Percentiles rank a stretch among this genome's conserved stretches.
Conservation (phyloP, 2,113 vertebrate genomes). For the Oncorhynchus mykiss region DNA sequence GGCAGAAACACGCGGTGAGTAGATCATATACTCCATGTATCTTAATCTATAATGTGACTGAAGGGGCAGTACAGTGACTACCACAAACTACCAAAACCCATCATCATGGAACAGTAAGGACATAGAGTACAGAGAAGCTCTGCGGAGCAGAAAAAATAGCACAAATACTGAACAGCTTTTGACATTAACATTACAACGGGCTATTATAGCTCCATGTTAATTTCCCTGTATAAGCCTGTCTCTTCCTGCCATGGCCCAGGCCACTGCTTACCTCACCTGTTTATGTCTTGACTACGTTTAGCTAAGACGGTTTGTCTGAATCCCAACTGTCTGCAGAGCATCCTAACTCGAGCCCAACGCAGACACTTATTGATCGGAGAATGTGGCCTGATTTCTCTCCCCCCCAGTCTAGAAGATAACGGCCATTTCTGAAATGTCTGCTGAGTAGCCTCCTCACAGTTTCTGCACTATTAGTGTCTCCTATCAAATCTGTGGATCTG, state of each 20-base stretch:
- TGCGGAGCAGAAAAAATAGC: too few relatives aligned
- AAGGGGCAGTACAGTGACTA: not conserved
- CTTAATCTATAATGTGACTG: not conserved
- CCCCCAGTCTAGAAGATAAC: conserved; percentile 6
- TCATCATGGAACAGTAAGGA: not conserved
- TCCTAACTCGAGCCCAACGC: conserved; percentile 1
- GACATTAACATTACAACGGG: too few relatives aligned
- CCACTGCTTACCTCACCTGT: too few relatives aligned
- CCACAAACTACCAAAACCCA: not conserved
- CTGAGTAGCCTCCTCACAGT: conserved; percentile 1
- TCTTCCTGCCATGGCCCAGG: too few relatives aligned
- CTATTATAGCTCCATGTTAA: too few relatives aligned
- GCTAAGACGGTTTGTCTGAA: conserved; percentile 1
- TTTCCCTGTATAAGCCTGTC: too few relatives aligned
- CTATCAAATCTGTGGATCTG: conserved; percentile 5
- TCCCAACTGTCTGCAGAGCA: not conserved
- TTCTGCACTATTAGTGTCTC: conserved; percentile 9
- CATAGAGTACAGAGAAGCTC: too few relatives aligned
- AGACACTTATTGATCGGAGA: conserved; percentile 13
- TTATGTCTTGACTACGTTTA: not conserved
- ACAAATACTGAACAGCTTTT: too few relatives aligned
- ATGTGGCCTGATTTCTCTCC: conserved; percentile 1
- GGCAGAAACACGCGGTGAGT: conserved; percentile 96
- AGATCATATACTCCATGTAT: not conserved
- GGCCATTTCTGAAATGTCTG: not conserved